phyloP scores from a whole-genome alignment of 2,797 vertebrate species.

The Crocodylus rhombifer region DNA sequence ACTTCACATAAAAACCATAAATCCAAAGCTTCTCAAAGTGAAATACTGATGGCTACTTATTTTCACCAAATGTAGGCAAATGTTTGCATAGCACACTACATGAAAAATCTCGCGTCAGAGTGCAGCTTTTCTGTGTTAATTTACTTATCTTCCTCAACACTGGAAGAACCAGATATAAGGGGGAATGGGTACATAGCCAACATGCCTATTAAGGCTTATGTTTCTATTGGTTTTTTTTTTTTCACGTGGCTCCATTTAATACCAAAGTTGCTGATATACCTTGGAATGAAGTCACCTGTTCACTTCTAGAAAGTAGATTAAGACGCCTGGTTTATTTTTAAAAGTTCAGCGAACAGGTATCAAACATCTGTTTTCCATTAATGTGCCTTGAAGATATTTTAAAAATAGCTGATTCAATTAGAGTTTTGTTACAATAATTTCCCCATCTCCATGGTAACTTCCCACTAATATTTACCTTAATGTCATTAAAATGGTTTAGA shows the following conservation, averaged over 20 bases:
- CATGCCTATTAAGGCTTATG: neutral
- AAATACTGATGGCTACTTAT: neutral
- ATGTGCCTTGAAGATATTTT: neutral
- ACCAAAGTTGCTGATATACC: neutral
- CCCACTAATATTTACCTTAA: neutral
- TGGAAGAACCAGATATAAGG: neutral
- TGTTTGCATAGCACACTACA: neutral
- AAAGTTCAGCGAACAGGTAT: neutral
- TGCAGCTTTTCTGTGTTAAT: neutral
- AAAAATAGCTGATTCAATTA: neutral
- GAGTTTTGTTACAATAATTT: neutral
- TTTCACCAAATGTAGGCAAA: neutral
- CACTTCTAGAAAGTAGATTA: neutral
- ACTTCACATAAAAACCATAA: neutral
- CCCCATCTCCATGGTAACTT: neutral
- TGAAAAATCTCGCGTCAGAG: neutral
- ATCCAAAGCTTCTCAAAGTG: neutral
- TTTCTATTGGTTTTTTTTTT: neutral
- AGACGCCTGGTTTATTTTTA: neutral
- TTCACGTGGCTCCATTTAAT: neutral
- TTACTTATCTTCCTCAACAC: neutral
- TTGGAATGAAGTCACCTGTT: neutral
- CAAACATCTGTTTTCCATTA: neutral
- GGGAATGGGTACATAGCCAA: neutral
- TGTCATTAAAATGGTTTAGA: accelerated